phyloP scores from a whole-genome alignment of 2,113 vertebrate species.

The Ameiurus melas region DNA sequence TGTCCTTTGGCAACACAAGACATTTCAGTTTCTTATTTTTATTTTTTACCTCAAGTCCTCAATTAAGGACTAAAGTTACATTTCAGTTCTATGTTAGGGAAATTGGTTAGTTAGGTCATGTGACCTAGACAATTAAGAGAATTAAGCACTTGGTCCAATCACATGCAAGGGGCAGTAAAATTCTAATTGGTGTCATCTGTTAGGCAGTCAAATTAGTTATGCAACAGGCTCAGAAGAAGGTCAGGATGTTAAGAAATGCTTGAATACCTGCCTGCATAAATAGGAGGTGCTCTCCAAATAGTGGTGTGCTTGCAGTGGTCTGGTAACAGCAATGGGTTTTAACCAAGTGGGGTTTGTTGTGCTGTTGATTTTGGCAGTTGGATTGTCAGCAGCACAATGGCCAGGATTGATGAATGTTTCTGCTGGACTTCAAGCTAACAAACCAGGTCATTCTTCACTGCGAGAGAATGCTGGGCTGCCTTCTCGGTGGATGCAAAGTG shows the following conservation, averaged over 20 bases:
- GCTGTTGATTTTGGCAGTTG: background rate
- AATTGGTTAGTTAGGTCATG: background rate
- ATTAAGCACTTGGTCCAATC: no score
- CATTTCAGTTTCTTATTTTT: background rate
- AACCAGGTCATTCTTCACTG: background rate
- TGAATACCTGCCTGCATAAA: background rate
- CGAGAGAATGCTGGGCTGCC: background rate
- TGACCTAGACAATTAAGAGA: background rate
- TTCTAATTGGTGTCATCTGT: background rate
- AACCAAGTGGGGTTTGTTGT: background rate
- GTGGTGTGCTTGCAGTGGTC: background rate
- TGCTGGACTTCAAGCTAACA: no score
- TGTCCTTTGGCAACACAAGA: background rate
- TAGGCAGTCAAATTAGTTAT: background rate
- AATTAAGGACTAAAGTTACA: background rate
- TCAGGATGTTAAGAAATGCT: slow-evolving; percentile 1
- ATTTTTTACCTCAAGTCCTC: background rate
- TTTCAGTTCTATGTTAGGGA: background rate
- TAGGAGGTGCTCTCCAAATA: no score
- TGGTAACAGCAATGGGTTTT: background rate
- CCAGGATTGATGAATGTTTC: background rate
- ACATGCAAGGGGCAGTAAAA: background rate
- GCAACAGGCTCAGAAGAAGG: background rate
- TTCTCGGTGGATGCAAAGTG: background rate
- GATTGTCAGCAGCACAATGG: background rate